Base-by-base conservation (phyloP, 1,140 invertebrate genomes). In the Phymastichus coffea region DNA sequence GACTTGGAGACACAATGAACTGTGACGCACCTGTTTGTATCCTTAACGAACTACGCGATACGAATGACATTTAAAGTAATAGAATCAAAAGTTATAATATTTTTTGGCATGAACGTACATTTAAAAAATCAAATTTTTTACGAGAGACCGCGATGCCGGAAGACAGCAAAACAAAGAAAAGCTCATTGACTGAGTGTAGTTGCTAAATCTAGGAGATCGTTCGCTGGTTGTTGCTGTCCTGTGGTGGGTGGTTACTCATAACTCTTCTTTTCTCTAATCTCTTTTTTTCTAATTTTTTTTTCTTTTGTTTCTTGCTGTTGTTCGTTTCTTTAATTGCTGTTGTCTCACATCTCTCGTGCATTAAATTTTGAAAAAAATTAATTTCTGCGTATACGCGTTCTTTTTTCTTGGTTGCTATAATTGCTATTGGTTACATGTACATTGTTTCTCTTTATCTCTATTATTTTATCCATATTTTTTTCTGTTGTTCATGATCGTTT, bases 141-240 rank as follows among this genome's bases (percentile, higher is more conserved):
- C 46, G 59, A 56, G 37, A 40, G 44, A 60, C 38, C 57, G 51
- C 57, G 49, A 54, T 37, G 65, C 68, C 66, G 73, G 65, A 72
- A 76, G 70, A 69, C 73, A 76, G 72, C 69, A 71, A 71, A 68
- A 40, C n/a, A 72, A 66, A n/a, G 41, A n/a, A 48, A 47, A 54
- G 12, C 12, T 33, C 6, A 33, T 33, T 7, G 46, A 61, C 37
- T 61, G 59, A 67, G 71, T 66, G 63, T 68, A 69, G 61, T n/a
- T 70, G 72, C 70, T 72, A 69, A 69, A 69, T n/a, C n/a, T 77
- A 78, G 59, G 51, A 61, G 70, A 69, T 75, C 73, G 68, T 75
- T 76, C 68, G 77, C 75, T 80, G 77, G 78, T 79, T 79, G 78
- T 79, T 80, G 77, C 78, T 80, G 78, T 80, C 77, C 78, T 79